Evolutionary conservation across 2,797 vertebrate species (phyloP).

Genomic region (Ciconia nigra): DNA sequence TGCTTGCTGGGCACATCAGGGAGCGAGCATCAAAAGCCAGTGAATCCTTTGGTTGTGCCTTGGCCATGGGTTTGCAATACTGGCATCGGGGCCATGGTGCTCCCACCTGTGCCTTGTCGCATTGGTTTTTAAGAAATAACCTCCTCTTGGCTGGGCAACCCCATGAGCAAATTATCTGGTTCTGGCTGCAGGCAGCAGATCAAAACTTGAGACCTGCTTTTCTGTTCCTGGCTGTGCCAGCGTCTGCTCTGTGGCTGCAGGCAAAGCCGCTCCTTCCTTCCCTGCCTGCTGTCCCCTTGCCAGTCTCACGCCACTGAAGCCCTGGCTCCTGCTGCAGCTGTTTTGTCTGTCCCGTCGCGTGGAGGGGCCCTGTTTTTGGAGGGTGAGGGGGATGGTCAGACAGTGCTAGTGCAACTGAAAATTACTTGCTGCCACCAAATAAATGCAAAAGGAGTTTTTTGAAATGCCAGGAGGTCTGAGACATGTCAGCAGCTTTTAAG

Average conservation of each 20-base stretch:
- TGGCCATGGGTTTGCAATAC: not conserved
- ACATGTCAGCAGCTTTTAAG: not conserved
- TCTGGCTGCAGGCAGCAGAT: not conserved
- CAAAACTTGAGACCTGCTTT: not conserved
- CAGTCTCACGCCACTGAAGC: not conserved
- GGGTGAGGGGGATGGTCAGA: not conserved
- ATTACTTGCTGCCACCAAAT: not conserved
- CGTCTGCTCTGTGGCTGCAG: not conserved
- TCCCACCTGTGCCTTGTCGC: not conserved
- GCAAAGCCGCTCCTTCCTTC: not conserved
- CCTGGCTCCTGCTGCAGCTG: not conserved
- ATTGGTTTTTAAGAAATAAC: not conserved
- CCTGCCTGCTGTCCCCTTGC: not conserved
- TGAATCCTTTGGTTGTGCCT: not conserved
- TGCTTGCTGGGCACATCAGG: accelerated
- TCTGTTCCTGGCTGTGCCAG: not conserved
- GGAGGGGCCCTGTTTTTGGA: not conserved
- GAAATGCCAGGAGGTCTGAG: not conserved
- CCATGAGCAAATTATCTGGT: not conserved
- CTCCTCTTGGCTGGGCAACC: not conserved
- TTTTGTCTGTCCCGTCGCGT: not conserved
- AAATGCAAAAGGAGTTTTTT: not conserved
- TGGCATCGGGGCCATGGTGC: accelerated
- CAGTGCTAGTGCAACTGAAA: not conserved
- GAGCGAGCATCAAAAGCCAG: accelerated